Conservation (phyloP, 2,797 vertebrate genomes). For the Chelon labrosus region DNA sequence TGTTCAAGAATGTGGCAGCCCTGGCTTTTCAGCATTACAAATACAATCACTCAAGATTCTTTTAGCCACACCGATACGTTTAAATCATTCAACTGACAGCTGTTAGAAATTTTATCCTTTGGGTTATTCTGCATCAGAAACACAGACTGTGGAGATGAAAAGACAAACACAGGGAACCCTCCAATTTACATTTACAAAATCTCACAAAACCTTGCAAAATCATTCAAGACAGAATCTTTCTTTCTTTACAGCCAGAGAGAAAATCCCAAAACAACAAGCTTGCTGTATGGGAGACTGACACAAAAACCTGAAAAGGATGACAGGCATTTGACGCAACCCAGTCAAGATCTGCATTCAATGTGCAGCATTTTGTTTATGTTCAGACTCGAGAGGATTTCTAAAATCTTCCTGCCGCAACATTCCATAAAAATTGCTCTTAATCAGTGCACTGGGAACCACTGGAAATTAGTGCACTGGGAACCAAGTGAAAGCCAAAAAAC, state of each 20-base stretch:
- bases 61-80: too few species aligned
- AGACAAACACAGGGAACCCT: too few species aligned
- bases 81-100: too few species aligned
- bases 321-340: neutral
- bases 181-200: too few species aligned
- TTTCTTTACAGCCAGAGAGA: neutral
- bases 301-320: too few species aligned
- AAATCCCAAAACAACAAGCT: neutral
- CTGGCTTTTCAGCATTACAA: neutral
- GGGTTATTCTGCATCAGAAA: neutral
- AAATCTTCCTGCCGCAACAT: neutral
- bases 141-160: neutral
- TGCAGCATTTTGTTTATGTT: neutral
- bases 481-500: neutral
- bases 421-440: neutral
- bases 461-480: neutral
- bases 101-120: neutral
- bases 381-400: neutral
- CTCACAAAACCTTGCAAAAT: too few species aligned
- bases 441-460: neutral
- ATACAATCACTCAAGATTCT: too few species aligned
- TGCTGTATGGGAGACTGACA: neutral
- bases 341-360: neutral
- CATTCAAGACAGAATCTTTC: too few species aligned
- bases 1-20: constrained; percentile 20